phyloP scores from a whole-genome alignment of 2,797 vertebrate genomes.

The Borostomias antarcticus region DNA sequence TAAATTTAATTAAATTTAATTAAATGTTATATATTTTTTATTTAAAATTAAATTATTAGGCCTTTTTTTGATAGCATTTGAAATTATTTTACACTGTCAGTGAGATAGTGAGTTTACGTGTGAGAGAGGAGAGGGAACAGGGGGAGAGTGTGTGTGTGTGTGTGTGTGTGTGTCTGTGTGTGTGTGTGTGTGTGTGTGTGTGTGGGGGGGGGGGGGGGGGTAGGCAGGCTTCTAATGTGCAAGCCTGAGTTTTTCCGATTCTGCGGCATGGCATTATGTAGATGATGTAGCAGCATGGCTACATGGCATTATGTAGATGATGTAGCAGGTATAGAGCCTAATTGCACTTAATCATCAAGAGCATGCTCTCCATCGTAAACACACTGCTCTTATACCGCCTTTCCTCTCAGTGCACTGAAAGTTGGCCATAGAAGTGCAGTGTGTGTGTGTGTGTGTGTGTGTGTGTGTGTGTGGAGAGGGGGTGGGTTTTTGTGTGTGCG shows the following conservation, averaged over 20 bases:
- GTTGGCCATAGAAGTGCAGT: background rate
- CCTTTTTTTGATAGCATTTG: too few relatives aligned
- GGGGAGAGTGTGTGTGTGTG: background rate
- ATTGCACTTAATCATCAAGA: background rate
- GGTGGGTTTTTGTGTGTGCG: constrained; percentile 1
- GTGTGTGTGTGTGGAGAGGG: constrained; percentile 1
- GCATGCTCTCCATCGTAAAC: background rate
- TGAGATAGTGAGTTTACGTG: too few relatives aligned
- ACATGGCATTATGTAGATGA: background rate
- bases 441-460: constrained; percentile 8
- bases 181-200: background rate
- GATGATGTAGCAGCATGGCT: background rate
- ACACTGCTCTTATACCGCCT: background rate
- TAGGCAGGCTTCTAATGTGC: background rate
- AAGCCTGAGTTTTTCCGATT: background rate
- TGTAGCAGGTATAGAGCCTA: background rate
- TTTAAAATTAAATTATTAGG: too few relatives aligned
- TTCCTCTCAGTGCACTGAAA: background rate
- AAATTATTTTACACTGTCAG: too few relatives aligned
- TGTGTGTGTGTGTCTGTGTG: constrained; percentile 6
- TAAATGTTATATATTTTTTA: too few relatives aligned
- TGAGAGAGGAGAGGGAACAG: too few relatives aligned
- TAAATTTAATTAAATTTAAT: too few relatives aligned
- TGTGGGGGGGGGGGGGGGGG: background rate
- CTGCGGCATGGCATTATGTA: background rate